Evolutionary conservation across 2,888 invertebrate genomes (phyloP).

Genomic region (Xanthorhoe spadicearia): DNA sequence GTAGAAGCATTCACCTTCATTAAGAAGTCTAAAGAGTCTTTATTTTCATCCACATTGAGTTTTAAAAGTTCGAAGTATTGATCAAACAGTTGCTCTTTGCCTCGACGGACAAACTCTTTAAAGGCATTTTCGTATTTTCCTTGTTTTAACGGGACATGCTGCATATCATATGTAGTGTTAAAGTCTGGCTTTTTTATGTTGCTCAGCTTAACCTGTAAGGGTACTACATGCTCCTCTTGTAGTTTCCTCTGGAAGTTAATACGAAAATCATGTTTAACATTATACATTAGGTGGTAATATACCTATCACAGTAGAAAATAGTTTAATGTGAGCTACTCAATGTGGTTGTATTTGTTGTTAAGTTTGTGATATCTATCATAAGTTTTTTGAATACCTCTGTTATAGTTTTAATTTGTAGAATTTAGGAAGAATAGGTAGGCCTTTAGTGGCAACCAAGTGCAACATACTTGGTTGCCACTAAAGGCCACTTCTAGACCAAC

Average conservation of each 20-base stretch:
- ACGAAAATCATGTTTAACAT: not conserved
- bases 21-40: conserved; percentile 63
- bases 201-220: conserved; percentile 62
- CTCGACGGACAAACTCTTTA: conserved; percentile 70
- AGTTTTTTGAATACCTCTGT: too few relatives aligned
- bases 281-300: too few relatives aligned
- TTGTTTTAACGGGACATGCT: conserved; percentile 65
- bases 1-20: conserved; percentile 70
- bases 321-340: too few relatives aligned
- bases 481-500: too few relatives aligned
- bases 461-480: too few relatives aligned
- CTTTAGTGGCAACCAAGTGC: too few relatives aligned
- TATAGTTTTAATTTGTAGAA: too few relatives aligned
- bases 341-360: too few relatives aligned
- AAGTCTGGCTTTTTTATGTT: conserved; percentile 64
- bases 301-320: too few relatives aligned
- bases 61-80: conserved; percentile 58
- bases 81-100: conserved; percentile 73
- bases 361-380: too few relatives aligned
- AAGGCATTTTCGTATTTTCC: conserved; percentile 71
- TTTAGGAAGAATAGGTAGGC: too few relatives aligned
- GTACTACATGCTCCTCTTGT: conserved; percentile 67
- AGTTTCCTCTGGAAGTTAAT: conserved; percentile 63
- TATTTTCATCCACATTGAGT: conserved; percentile 50
- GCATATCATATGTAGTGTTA: conserved; percentile 66